Evolutionary conservation across 2,113 vertebrate genomes (phyloP).

Genomic region (Copsychus sechellarum): DNA sequence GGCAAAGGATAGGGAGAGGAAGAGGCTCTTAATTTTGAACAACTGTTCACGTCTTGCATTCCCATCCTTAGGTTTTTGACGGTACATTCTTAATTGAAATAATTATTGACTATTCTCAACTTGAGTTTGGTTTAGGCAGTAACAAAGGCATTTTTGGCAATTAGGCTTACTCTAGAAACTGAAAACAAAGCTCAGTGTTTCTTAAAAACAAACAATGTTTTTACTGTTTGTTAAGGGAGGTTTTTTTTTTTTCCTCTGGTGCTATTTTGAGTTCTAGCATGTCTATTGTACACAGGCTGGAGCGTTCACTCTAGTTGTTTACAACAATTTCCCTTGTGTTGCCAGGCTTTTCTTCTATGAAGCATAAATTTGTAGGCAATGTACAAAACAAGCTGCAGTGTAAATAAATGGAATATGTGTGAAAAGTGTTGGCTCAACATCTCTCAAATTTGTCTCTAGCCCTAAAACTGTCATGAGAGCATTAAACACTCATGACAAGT

Average conservation of each 20-base stretch:
- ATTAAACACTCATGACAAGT: background rate
- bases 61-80: background rate
- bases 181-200: constrained; percentile 41
- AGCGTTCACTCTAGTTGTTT: background rate
- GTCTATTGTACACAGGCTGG: constrained; percentile 24
- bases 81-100: background rate
- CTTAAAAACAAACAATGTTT: constrained; percentile 50
- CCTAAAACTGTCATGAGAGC: background rate
- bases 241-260: background rate
- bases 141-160: constrained; percentile 38
- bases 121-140: constrained; percentile 15
- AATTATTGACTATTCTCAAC: background rate
- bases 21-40: background rate
- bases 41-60: background rate
- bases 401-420: constrained; percentile 19
- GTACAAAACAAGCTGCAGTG: constrained; percentile 8
- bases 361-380: constrained; percentile 9
- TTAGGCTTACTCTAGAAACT: constrained; percentile 15
- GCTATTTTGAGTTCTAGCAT: constrained; percentile 49
- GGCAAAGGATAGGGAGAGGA: background rate
- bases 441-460: background rate
- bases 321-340: constrained; percentile 3
- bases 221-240: constrained; percentile 23
- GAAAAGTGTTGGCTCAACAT: background rate
- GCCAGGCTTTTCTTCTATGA: constrained; percentile 30